These are phyloP conservation scores for Epistrophe grossulariae DNA, from an alignment of 2,888 invertebrate genomes.

Conservation along the genomic window DNA sequence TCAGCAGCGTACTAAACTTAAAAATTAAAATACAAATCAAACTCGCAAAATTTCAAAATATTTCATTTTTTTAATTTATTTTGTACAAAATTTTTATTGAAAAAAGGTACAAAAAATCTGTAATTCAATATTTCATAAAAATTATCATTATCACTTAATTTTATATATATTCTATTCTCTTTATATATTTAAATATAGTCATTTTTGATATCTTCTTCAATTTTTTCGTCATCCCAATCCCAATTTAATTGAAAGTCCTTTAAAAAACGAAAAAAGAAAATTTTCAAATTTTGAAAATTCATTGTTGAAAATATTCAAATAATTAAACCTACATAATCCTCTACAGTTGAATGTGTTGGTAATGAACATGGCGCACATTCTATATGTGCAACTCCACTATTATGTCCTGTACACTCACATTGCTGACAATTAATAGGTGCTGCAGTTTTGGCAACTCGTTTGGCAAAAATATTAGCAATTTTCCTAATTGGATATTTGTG, in stretches of 20 bases:
- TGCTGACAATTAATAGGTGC: constrained; percentile 86
- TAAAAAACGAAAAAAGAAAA: constrained; percentile 16
- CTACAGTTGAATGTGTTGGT: constrained; percentile 78
- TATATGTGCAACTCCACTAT: constrained; percentile 87
- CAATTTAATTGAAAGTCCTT: constrained; percentile 81
- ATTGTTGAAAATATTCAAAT: not conserved
- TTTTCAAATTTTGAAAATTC: not conserved
- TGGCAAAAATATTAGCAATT: constrained; percentile 88
- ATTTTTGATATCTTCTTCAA: constrained; percentile 77
- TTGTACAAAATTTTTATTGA: constrained; percentile 43
- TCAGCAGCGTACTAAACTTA: too few relatives aligned
- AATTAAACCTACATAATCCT: constrained; percentile 80
- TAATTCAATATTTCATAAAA: constrained; percentile 34
- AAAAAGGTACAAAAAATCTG: constrained; percentile 66
- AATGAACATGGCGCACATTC: constrained; percentile 86
- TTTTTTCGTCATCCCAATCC: constrained; percentile 81
- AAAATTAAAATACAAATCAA: too few relatives aligned
- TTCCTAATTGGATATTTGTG: constrained; percentile 86
- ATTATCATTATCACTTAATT: constrained; percentile 4
- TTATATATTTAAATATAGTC: constrained; percentile 24
- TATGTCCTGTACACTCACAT: constrained; percentile 89
- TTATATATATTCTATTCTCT: not conserved
- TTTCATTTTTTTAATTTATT: not conserved
- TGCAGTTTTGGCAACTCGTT: constrained; percentile 87
- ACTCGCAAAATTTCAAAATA: not conserved